Conservation (phyloP, 2,888 invertebrate species). For the Noctuana brunneofusca region DNA sequence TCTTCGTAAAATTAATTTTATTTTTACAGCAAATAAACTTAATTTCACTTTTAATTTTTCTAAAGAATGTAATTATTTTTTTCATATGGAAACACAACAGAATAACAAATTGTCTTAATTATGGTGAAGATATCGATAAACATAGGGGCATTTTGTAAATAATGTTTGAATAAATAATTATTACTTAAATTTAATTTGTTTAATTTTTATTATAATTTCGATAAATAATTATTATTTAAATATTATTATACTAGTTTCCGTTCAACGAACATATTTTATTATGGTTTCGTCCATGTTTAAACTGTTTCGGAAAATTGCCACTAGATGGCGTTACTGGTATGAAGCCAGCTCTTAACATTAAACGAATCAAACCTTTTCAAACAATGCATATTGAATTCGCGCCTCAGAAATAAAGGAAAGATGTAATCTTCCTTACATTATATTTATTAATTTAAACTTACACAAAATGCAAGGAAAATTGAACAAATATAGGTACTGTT, state of each 20-base stretch:
- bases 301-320: background rate
- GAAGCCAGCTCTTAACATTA: background rate
- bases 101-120: background rate
- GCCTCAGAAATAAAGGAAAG: too few relatives aligned
- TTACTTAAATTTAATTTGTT: constrained; percentile 5
- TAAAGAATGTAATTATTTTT: background rate
- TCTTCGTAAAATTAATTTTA: too few relatives aligned
- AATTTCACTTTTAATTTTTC: background rate
- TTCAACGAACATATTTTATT: too few relatives aligned
- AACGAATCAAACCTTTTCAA: background rate
- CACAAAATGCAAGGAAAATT: too few relatives aligned
- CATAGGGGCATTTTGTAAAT: constrained; percentile 26
- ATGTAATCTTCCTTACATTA: too few relatives aligned
- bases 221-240: too few relatives aligned
- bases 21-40: too few relatives aligned
- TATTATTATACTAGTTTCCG: too few relatives aligned
- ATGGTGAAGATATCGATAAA: background rate
- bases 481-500: too few relatives aligned
- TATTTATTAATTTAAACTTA: too few relatives aligned
- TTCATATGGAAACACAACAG: background rate
- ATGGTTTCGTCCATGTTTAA: background rate
- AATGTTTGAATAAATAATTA: constrained; percentile 25
- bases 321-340: background rate
- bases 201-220: background rate
- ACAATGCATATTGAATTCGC: background rate